Evolutionary conservation across 2,888 invertebrate genomes (phyloP).

Genomic region (Cyrtodaria siliqua): DNA sequence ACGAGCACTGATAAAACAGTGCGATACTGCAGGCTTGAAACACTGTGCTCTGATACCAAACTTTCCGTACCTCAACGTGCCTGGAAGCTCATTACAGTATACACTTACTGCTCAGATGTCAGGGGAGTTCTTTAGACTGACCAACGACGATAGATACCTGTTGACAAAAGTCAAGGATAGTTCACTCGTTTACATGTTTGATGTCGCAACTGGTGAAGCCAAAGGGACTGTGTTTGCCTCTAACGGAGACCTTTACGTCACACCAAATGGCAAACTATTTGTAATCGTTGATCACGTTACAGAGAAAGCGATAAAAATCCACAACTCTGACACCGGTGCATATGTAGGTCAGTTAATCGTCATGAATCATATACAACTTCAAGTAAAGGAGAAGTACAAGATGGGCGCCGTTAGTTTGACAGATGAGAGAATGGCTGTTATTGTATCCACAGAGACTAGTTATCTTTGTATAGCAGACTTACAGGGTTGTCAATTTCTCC

Average conservation of each 20-base stretch:
- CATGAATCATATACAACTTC: constrained; percentile 80
- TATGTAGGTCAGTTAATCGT: constrained; percentile 84
- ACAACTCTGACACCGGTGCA: constrained; percentile 77
- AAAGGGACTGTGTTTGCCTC: constrained; percentile 78
- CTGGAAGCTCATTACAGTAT: constrained; percentile 82
- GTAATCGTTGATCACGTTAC: constrained; percentile 82
- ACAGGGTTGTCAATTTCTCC: constrained; percentile 76
- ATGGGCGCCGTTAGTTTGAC: constrained; percentile 75
- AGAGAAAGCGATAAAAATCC: constrained; percentile 83
- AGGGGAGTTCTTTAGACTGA: constrained; percentile 73
- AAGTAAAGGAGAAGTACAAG: constrained; percentile 80
- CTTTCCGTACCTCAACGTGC: constrained; percentile 82
- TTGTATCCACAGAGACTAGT: constrained; percentile 81
- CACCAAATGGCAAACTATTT: constrained; percentile 78
- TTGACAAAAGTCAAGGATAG: constrained; percentile 77
- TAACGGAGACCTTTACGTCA: constrained; percentile 80
- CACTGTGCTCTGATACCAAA: constrained; percentile 83
- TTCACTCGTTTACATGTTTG: constrained; percentile 75
- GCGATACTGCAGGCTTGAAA: constrained; percentile 79
- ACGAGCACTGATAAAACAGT: constrained; percentile 80
- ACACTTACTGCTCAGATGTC: constrained; percentile 69
- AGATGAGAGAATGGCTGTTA: constrained; percentile 77
- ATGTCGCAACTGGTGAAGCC: constrained; percentile 78
- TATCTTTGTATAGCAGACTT: constrained; percentile 83
- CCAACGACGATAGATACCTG: constrained; percentile 72